These are phyloP conservation scores for Octopus sinensis DNA, from an alignment of 1,140 invertebrate species.

Conservation along the genomic window DNA sequence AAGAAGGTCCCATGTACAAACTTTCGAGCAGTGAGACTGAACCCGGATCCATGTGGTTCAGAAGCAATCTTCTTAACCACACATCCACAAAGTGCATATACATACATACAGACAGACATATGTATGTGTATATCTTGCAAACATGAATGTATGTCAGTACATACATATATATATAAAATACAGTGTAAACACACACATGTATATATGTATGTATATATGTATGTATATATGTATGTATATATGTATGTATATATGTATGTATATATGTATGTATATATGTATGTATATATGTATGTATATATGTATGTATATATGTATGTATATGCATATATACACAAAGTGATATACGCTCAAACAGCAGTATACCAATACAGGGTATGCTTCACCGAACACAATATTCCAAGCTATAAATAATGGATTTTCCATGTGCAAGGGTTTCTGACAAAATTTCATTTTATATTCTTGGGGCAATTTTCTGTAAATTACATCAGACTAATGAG, in stretches of 20 bases:
- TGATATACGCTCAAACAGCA: background rate
- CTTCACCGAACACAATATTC: too few species aligned
- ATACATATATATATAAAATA: background rate
- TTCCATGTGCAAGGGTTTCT: too few species aligned
- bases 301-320: background rate
- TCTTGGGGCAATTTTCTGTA: too few species aligned
- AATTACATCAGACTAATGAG: too few species aligned
- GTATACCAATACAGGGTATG: too few species aligned
- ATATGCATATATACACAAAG: background rate
- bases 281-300: background rate
- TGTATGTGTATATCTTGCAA: background rate
- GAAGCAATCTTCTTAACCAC: too few species aligned
- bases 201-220: background rate
- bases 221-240: background rate
- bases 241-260: background rate
- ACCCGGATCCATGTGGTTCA: too few species aligned
- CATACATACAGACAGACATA: background rate
- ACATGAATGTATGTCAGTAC: background rate
- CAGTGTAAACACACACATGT: background rate
- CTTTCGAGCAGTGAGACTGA: too few species aligned
- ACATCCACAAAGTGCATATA: background rate
- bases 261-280: background rate
- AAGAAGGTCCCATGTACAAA: too few species aligned
- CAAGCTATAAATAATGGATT: too few species aligned
- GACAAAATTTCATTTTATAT: too few species aligned